phyloP scores from a whole-genome alignment of 2,888 invertebrate species.

The Acanthococcus lagerstroemiae region DNA sequence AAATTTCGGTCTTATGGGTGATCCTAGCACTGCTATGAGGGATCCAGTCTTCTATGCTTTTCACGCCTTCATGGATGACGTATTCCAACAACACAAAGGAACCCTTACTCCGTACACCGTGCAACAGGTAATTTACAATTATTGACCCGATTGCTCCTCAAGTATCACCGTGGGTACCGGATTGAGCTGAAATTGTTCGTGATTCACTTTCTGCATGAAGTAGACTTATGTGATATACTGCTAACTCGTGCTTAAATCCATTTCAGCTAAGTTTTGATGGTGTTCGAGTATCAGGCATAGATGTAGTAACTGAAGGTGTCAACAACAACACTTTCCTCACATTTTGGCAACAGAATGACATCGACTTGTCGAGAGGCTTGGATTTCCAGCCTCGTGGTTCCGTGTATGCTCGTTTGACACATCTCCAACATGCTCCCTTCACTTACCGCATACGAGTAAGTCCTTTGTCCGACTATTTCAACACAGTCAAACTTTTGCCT shows the following conservation, averaged over 20 bases:
- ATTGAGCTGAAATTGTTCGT: neutral
- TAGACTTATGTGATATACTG: neutral
- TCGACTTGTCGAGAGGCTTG: slow-evolving; percentile 67
- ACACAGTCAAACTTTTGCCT: neutral
- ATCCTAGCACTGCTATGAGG: slow-evolving; percentile 73
- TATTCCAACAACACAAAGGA: slow-evolving; percentile 64
- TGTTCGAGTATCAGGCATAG: slow-evolving; percentile 51
- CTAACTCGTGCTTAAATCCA: neutral
- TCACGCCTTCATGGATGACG: slow-evolving; percentile 68
- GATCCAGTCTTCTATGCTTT: slow-evolving; percentile 79
- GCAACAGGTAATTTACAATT: slow-evolving; percentile 48
- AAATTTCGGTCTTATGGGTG: slow-evolving; percentile 71
- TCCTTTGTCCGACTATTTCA: slow-evolving; percentile 31
- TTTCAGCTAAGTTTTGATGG: slow-evolving; percentile 54
- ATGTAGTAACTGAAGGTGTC: slow-evolving; percentile 48
- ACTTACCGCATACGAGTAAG: slow-evolving; percentile 49
- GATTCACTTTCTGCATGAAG: neutral
- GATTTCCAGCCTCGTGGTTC: slow-evolving; percentile 64
- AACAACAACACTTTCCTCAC: slow-evolving; percentile 52
- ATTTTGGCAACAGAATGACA: slow-evolving; percentile 68
- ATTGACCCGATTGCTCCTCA: too few species aligned
- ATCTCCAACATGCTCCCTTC: slow-evolving; percentile 65
- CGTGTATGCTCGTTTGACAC: slow-evolving; percentile 62
- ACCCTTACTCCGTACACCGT: slow-evolving; percentile 55
- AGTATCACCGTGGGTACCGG: too few species aligned